A percentile compares a stretch with the other conserved stretches of the same genome.
These are phyloP conservation scores for Varanus komodoensis DNA, from an alignment of 2,113 vertebrate genomes.

Conservation along the genomic window DNA sequence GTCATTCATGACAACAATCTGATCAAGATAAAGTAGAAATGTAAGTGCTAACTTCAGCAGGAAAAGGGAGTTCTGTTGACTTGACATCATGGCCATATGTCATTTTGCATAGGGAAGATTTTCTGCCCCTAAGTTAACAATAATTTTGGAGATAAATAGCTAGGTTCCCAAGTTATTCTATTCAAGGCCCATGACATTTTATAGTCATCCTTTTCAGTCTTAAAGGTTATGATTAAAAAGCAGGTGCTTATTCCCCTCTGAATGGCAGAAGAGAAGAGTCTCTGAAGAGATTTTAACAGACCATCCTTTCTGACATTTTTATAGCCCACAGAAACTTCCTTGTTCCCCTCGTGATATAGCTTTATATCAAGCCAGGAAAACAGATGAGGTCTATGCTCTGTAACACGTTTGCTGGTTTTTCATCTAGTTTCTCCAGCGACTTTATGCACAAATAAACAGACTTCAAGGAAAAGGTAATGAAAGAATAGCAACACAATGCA, in stretches of 20 bases:
- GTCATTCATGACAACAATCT: not conserved
- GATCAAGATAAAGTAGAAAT: not conserved
- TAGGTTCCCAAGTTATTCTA: conserved; percentile 1
- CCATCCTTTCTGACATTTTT: conserved; percentile 42
- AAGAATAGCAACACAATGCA: conserved; percentile 37
- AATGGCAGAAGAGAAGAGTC: not conserved
- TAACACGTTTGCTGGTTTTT: conserved; percentile 49
- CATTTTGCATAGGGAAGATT: not conserved
- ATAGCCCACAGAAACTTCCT: conserved; percentile 44
- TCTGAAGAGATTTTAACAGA: conserved; percentile 45
- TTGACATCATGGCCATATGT: no score
- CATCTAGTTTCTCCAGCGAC: not conserved
- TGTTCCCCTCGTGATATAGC: conserved; percentile 34
- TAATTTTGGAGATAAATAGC: not conserved
- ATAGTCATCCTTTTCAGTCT: not conserved
- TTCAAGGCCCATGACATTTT: not conserved
- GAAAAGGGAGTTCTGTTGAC: not conserved
- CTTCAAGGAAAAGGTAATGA: conserved; percentile 28
- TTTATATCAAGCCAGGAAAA: conserved; percentile 48
- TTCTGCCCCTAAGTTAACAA: not conserved
- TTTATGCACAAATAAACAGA: conserved; percentile 40
- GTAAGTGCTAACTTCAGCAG: not conserved
- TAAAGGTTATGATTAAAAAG: conserved; percentile 14
- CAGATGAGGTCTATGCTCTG: conserved; percentile 52
- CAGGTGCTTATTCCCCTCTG: conserved; percentile 8